Base-by-base conservation (phyloP, 2,888 invertebrate species). In the Trissolcus japonicus region DNA sequence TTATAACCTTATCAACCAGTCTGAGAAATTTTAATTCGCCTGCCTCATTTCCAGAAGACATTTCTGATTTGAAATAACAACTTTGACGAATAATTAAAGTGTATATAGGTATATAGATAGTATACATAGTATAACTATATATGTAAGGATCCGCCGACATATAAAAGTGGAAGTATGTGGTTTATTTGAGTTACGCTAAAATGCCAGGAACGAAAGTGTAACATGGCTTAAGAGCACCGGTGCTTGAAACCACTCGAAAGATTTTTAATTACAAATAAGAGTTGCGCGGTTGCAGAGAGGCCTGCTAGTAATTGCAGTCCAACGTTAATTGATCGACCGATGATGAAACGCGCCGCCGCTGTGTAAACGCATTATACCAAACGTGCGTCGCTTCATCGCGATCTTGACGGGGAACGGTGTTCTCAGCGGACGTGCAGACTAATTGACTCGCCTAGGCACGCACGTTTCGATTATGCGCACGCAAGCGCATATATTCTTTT, bases 321-420 rank as follows among this genome's bases (percentile, higher is more conserved):
- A 74, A 78, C 81, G 81, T 82, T 83, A 83, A 83, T 83, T 82
- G 83, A 82, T 80, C 78, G 80, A 50, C 78, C 78, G 67, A 82
- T 65, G 81, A 80, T 78, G 78, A 81, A 80, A 80, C 76, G 73
- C 56, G 74, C 81, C 80, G 80, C 78, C 69, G 61, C 72, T 61
- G 73, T 75, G 79, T 76, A 65, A 73, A 61, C 72, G 79, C 77
- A 75, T 79, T 79, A 74, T 71, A 71, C 48, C 67, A 69, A 76
- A 67, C 67, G 57, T 69, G 72, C 73, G 74, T 66, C 74, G 69
- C 57, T 73, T 76, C 77, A 73, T 78, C 79, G 76, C 67, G 62
- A 73, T 77, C 75, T 63, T 43, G 50, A 59, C 59, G 53, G 43
- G 6, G 62, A 65, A 59, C 57, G 71, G 65, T 65, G 76, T 73